Conservation (phyloP, 2,797 vertebrate genomes). For the Apodemus agrarius region DNA sequence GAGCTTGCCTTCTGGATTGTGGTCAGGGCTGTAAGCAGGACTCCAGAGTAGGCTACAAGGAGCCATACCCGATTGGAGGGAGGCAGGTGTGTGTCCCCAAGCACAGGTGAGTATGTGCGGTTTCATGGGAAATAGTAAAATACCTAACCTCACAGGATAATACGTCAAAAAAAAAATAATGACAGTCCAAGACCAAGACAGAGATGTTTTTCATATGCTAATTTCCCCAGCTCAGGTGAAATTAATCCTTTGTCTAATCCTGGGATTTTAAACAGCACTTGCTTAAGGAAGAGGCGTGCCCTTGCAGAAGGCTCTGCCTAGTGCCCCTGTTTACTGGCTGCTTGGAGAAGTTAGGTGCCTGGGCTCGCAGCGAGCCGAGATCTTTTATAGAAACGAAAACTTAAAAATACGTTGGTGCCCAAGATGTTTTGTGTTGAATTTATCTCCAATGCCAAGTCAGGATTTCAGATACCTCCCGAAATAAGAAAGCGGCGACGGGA, state of each 20-base stretch:
- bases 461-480: conserved; percentile 49
- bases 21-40: no score
- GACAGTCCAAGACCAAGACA: neutral
- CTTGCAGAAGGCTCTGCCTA: neutral
- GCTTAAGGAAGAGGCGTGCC: neutral
- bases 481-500: conserved; percentile 3
- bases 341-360: neutral
- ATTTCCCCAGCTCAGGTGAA: neutral
- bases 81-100: neutral
- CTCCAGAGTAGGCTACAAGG: neutral
- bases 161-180: neutral
- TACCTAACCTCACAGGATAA: neutral
- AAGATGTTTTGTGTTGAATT: conserved; percentile 16
- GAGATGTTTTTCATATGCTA: neutral
- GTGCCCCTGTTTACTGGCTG: neutral
- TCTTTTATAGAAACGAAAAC: conserved; percentile 14
- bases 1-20: neutral
- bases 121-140: neutral
- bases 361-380: neutral
- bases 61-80: no score
- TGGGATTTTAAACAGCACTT: neutral
- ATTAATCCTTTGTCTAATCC: neutral
- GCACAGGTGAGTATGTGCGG: neutral
- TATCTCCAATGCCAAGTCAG: conserved; percentile 26
- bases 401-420: neutral